Evolutionary conservation across 2,113 vertebrate species (phyloP).

Genomic region (Climacteris rufus): DNA sequence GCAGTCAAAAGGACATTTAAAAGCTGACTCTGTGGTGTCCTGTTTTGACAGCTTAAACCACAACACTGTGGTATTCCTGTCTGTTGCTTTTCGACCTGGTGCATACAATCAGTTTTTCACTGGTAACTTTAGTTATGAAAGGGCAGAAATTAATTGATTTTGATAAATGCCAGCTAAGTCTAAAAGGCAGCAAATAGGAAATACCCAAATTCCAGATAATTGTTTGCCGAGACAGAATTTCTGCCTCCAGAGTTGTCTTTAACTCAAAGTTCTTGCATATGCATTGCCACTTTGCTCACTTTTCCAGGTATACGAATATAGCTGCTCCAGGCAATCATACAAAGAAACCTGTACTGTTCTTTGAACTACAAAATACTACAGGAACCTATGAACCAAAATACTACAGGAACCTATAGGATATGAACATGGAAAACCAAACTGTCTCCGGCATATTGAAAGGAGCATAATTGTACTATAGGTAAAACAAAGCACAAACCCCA

Average conservation of each 20-base stretch:
- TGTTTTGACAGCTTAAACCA: too few relatives aligned
- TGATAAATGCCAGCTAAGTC: not conserved
- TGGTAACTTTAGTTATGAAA: not conserved
- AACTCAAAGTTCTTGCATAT: not conserved
- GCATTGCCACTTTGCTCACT: not conserved
- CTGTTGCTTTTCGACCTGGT: not conserved
- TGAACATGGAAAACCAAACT: not conserved
- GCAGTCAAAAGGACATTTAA: not conserved
- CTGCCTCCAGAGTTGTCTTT: not conserved
- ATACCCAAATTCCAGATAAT: not conserved
- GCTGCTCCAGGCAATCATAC: not conserved
- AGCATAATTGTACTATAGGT: not conserved
- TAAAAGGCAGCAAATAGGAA: not conserved
- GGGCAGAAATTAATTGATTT: not conserved
- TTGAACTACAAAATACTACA: not conserved
- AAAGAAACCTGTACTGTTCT: not conserved
- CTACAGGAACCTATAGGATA: not conserved
- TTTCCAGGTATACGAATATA: not conserved
- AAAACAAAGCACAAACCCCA: not conserved
- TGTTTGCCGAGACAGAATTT: not conserved
- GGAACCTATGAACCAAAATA: not conserved
- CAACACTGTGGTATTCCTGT: not conserved
- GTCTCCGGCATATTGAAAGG: not conserved
- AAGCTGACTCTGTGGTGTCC: not conserved
- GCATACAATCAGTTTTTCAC: not conserved